Evolutionary conservation across 2,888 invertebrate species (phyloP).

Genomic region (Muscina levida): DNA sequence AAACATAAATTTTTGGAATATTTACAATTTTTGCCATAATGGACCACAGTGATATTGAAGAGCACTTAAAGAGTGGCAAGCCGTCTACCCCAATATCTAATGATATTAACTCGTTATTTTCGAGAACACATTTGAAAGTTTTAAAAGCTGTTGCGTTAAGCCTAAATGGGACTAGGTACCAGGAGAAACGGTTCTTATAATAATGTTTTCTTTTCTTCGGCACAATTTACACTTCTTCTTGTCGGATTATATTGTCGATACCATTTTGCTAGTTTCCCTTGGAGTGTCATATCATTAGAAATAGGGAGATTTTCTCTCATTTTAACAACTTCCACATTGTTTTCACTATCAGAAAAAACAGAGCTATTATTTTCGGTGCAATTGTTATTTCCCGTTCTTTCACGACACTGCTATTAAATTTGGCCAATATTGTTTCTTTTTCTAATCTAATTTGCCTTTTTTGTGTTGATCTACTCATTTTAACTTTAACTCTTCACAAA

Average conservation of each 20-base stretch:
- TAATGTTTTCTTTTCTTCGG: background rate
- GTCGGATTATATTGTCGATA: background rate
- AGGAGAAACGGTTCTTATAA: slow-evolving; percentile 11
- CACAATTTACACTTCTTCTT: background rate
- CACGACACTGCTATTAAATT: background rate
- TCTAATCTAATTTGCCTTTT: background rate
- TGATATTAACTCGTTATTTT: background rate
- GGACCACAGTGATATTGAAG: background rate
- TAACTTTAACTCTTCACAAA: too few relatives aligned
- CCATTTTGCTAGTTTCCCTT: background rate
- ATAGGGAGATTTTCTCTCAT: background rate
- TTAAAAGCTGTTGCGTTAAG: background rate
- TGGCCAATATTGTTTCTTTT: background rate
- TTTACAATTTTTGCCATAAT: slow-evolving; percentile 5
- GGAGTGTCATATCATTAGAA: background rate
- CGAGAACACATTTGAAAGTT: background rate
- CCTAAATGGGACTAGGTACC: background rate
- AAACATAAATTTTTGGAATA: too few relatives aligned
- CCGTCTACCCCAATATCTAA: slow-evolving; percentile 1
- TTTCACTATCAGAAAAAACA: background rate
- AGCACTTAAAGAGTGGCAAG: background rate
- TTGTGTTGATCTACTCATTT: background rate
- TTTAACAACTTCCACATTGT: background rate
- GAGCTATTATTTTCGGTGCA: background rate
- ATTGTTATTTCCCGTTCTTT: background rate